phyloP scores from a whole-genome alignment of 2,797 vertebrate genomes.

The Oreortyx pictus region DNA sequence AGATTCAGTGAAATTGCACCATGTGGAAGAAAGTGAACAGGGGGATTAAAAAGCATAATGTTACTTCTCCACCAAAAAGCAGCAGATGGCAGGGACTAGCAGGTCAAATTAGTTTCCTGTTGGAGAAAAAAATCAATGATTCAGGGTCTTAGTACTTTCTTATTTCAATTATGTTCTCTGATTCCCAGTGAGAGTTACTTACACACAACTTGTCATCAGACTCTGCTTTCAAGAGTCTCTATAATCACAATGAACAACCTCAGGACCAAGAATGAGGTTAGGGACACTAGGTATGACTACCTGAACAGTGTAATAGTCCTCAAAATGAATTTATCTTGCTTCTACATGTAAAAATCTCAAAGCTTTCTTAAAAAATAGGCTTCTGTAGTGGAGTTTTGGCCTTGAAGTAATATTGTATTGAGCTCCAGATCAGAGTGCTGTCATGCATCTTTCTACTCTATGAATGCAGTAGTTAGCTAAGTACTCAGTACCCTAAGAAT shows the following conservation, averaged over 20 bases:
- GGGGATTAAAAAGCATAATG: neutral
- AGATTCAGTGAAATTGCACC: neutral
- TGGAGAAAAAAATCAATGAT: neutral
- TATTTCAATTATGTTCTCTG: neutral
- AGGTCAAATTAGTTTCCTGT: conserved; percentile 33
- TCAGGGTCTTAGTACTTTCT: neutral
- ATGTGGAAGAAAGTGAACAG: neutral
- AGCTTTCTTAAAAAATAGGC: neutral
- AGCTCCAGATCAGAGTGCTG: neutral
- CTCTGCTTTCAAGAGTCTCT: neutral
- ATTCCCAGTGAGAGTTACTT: neutral
- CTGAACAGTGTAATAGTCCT: neutral
- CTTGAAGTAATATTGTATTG: neutral
- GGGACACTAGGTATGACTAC: neutral
- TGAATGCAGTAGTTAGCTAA: neutral
- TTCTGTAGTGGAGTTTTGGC: neutral
- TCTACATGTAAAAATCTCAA: neutral
- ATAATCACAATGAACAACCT: neutral
- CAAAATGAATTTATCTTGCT: neutral
- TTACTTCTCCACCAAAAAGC: neutral
- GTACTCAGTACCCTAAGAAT: neutral
- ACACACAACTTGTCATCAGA: neutral
- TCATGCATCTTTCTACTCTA: neutral
- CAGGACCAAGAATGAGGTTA: neutral
- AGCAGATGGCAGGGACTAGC: conserved; percentile 17